Evolutionary conservation across 1,140 invertebrate species (phyloP).

Genomic region (Tetragnatha versicolor): DNA sequence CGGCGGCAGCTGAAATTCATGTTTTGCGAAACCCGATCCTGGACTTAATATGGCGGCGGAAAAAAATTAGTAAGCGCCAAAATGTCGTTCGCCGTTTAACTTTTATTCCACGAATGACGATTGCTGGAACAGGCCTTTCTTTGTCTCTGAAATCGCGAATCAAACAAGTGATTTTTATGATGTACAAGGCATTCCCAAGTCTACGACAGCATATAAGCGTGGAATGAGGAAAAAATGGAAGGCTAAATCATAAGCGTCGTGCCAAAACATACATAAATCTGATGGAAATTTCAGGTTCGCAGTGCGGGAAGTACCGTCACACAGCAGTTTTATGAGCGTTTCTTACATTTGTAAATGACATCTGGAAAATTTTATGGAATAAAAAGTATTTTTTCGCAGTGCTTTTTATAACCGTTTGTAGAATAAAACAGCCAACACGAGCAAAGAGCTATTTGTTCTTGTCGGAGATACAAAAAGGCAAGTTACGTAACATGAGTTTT

Average conservation of each 20-base stretch:
- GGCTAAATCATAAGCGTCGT: conserved; percentile 6
- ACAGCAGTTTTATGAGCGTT: no score
- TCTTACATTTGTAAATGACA: no score
- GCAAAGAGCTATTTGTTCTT: no score
- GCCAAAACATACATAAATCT: conserved; percentile 3
- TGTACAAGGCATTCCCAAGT: conserved; percentile 1
- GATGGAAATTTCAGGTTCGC: background rate
- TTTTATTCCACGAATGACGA: conserved; percentile 38
- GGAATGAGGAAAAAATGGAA: background rate
- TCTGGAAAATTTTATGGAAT: no score
- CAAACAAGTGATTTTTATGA: conserved; percentile 35
- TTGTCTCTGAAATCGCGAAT: conserved; percentile 14
- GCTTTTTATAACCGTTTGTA: no score
- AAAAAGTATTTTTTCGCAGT: no score
- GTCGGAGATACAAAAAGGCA: no score
- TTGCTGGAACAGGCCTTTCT: conserved; percentile 10
- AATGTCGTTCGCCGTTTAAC: conserved; percentile 10
- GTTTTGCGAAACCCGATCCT: conserved; percentile 18
- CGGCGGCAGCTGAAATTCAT: conserved; percentile 18
- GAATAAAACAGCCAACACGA: no score
- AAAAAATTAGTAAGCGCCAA: conserved; percentile 11
- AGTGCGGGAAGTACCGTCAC: no score
- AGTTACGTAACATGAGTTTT: no score
- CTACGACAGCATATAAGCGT: conserved; percentile 10
- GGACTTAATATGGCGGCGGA: background rate